These are phyloP conservation scores for Anguilla rostrata DNA, from an alignment of 2,113 vertebrate genomes.

Conservation along the genomic window DNA sequence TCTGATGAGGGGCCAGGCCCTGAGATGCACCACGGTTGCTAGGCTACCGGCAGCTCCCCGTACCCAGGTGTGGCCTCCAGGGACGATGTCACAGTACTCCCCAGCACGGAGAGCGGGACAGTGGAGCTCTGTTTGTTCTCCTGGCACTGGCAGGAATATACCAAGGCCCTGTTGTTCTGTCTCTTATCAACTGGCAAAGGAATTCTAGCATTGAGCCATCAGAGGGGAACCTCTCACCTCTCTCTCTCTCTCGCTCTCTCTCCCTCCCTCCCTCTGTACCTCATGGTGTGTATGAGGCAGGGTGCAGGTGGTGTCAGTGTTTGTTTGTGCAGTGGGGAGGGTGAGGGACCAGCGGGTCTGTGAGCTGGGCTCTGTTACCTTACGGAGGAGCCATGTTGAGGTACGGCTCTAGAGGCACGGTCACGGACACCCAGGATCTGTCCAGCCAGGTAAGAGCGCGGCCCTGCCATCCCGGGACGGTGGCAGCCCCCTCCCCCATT, in stretches of 20 bases:
- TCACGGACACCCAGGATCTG: constrained; percentile 7
- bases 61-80: constrained; percentile 1
- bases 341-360: neutral
- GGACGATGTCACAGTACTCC: neutral
- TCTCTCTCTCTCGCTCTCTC: constrained; percentile 28
- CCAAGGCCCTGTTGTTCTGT: constrained; percentile 21
- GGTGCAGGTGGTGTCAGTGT: neutral
- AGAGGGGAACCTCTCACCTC: constrained; percentile 40
- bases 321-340: neutral
- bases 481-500: neutral
- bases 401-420: neutral
- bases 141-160: neutral
- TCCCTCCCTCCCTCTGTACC: constrained; percentile 20
- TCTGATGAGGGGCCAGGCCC: constrained; percentile 20
- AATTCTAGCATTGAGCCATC: constrained; percentile 37
- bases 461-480: neutral
- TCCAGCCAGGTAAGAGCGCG: constrained; percentile 5
- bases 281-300: neutral
- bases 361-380: neutral
- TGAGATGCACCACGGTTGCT: constrained; percentile 25
- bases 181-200: constrained; percentile 19
- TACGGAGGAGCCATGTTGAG: neutral
- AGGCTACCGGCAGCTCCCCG: constrained; percentile 1
- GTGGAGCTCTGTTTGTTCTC: neutral
- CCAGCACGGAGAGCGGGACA: neutral